Evolutionary conservation across 2,113 vertebrate genomes (phyloP).

Genomic region (Pterocles orientalis): DNA sequence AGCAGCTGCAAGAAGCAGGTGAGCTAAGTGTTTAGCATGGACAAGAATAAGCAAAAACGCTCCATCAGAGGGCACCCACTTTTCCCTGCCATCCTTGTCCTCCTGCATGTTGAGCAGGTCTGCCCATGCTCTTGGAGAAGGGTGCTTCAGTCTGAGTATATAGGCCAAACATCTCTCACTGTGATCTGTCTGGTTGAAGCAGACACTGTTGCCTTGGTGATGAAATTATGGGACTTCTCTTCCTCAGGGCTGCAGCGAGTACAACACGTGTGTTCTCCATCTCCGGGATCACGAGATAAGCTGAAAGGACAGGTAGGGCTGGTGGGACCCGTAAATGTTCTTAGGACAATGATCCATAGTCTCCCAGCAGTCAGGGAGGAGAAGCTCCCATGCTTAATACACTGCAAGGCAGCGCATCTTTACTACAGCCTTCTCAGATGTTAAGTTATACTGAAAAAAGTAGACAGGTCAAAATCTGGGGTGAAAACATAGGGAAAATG

Average conservation of each 20-base stretch:
- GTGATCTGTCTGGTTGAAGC: neutral
- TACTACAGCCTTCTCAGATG: neutral
- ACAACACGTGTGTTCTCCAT: neutral
- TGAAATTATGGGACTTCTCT: neutral
- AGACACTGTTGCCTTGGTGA: slow-evolving; percentile 59
- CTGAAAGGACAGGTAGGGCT: neutral
- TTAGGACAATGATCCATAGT: neutral
- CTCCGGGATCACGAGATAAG: neutral
- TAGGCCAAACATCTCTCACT: neutral
- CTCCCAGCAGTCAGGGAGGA: neutral
- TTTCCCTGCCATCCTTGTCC: neutral
- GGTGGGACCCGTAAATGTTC: neutral
- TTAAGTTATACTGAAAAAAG: neutral
- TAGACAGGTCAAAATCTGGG: neutral
- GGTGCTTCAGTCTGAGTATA: neutral
- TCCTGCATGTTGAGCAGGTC: neutral
- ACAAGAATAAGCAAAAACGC: neutral
- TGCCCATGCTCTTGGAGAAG: neutral
- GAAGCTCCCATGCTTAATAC: neutral
- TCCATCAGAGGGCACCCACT: neutral
- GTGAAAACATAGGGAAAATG: neutral
- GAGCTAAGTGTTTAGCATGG: neutral
- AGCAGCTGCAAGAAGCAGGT: slow-evolving; percentile 18
- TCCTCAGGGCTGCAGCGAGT: neutral
- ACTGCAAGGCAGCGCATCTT: neutral